Percentiles rank a stretch among this genome's conserved stretches.
Conservation (phyloP, 2,797 vertebrate species). For the Karalla daura region DNA sequence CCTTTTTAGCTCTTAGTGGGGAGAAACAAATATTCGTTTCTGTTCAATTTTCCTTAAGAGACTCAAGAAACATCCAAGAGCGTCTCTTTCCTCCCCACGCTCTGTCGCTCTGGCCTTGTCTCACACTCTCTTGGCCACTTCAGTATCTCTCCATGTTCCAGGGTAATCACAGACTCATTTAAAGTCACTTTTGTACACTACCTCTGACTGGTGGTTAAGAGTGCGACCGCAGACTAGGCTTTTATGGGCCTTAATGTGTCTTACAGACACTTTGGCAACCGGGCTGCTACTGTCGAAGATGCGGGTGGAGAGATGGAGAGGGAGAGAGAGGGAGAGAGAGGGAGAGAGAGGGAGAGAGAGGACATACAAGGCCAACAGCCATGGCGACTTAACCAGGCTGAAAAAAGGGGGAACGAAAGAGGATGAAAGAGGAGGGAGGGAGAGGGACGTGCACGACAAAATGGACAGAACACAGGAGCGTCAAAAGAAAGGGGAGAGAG, state of each 20-base stretch:
- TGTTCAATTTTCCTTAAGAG: constrained; percentile 65
- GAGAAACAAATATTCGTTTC: constrained; percentile 68
- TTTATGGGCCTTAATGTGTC: constrained; percentile 85
- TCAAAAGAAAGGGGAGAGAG: constrained; percentile 78
- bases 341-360: constrained; percentile 15
- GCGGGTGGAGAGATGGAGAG: constrained; percentile 21
- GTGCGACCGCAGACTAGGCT: constrained; percentile 75
- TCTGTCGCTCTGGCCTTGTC: constrained; percentile 62
- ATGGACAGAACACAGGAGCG: constrained; percentile 73
- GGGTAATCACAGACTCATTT: constrained; percentile 83
- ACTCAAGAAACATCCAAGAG: constrained; percentile 50
- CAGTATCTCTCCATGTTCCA: constrained; percentile 72
- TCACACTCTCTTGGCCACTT: constrained; percentile 76
- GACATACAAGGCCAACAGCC: constrained; percentile 69
- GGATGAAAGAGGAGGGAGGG: constrained; percentile 78
- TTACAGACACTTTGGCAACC: constrained; percentile 81
- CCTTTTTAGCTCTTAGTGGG: constrained; percentile 58
- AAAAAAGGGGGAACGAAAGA: constrained; percentile 78
- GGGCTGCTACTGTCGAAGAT: constrained; percentile 65
- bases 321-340: constrained; percentile 21
- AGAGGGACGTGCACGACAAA: constrained; percentile 66
- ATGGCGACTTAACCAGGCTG: constrained; percentile 77
- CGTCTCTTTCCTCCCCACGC: constrained; percentile 41
- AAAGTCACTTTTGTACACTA: constrained; percentile 84
- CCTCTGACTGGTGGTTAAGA: constrained; percentile 82